Percentiles rank a stretch among this genome's conserved stretches.
Conservation (phyloP, 2,888 invertebrate species). For the Protonemura montana region DNA sequence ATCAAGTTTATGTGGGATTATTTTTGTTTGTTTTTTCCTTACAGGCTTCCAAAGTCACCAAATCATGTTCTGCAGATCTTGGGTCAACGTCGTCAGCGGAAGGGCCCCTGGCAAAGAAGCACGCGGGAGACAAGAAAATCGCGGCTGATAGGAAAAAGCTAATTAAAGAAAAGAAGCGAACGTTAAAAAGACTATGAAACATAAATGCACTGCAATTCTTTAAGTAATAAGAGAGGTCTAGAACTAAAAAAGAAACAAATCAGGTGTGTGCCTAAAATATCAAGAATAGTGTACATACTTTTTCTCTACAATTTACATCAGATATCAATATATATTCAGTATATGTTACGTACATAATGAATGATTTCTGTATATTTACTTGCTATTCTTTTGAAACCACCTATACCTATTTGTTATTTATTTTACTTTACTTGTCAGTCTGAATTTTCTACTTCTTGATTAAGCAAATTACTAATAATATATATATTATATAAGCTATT, state of each 20-base stretch:
- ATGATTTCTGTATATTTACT: not conserved
- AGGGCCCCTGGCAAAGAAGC: constrained; percentile 84
- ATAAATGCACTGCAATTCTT: not conserved
- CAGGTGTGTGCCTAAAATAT: constrained; percentile 12
- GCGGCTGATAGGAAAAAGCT: constrained; percentile 76
- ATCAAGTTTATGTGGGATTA: constrained; percentile 8
- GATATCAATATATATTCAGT: not conserved
- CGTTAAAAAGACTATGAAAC: constrained; percentile 83
- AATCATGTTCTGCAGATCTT: constrained; percentile 59
- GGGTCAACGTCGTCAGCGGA: constrained; percentile 60
- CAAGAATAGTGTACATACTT: not conserved
- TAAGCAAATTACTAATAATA: not conserved
- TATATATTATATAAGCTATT: not conserved
- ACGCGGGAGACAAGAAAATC: constrained; percentile 80
- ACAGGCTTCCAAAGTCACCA: constrained; percentile 52
- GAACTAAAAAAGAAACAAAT: not conserved
- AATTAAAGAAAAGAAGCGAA: constrained; percentile 84
- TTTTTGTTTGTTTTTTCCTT: not conserved
- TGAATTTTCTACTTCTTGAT: not conserved
- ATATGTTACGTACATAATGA: not conserved
- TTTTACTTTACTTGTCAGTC: not conserved
- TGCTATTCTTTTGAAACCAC: not conserved
- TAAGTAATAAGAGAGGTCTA: not conserved
- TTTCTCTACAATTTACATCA: not conserved
- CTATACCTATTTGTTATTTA: not conserved